A percentile compares a stretch with the other conserved stretches of the same genome.
phyloP scores from a whole-genome alignment of 1,140 invertebrate species.

The Euborellia annulipes region DNA sequence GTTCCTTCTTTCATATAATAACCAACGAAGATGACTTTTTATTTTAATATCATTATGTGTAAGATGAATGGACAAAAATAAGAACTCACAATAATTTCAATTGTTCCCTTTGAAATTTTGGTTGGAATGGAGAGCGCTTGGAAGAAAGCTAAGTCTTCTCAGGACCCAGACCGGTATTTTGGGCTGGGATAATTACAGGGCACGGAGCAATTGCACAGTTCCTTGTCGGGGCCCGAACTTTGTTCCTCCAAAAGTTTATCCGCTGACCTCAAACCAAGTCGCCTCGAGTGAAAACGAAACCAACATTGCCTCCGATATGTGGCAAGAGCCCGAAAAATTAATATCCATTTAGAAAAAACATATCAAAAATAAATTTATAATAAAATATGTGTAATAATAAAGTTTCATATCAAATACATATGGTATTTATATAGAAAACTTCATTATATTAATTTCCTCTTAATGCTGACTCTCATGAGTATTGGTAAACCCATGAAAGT shows the following conservation, averaged over 20 bases:
- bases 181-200: conserved; percentile 92
- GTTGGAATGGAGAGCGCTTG: conserved; percentile 98
- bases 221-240: conserved; percentile 89
- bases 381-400: background rate
- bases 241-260: conserved; percentile 90
- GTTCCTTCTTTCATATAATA: too few species aligned
- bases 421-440: too few species aligned
- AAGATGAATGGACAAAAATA: too few species aligned
- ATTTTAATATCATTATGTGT: too few species aligned
- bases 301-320: conserved; percentile 94
- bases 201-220: conserved; percentile 92
- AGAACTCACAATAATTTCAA: conserved; percentile 78
- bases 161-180: conserved; percentile 95
- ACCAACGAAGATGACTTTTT: too few species aligned
- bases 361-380: conserved; percentile 1
- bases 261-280: conserved; percentile 87
- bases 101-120: conserved; percentile 96
- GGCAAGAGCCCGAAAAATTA: conserved; percentile 51
- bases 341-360: background rate
- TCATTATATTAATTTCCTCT: background rate
- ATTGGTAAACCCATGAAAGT: conserved; percentile 2
- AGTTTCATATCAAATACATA: too few species aligned
- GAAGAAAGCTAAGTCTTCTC: conserved; percentile 99
- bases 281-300: conserved; percentile 95
- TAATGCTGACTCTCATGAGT: conserved; percentile 6